These are phyloP conservation scores for Ernsta delagoae DNA, from an alignment of 2,888 invertebrate species.

Conservation along the genomic window DNA sequence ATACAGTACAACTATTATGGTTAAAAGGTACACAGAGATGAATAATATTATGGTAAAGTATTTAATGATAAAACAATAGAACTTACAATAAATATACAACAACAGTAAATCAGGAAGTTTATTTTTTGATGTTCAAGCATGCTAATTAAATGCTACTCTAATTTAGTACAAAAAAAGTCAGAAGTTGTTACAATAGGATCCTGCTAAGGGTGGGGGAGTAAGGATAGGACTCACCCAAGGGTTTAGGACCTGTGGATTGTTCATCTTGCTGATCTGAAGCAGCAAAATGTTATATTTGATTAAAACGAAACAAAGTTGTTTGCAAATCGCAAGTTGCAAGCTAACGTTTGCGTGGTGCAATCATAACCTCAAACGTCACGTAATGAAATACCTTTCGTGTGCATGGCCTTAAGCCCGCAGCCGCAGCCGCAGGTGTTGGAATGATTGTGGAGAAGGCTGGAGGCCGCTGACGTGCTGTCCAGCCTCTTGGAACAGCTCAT, in stretches of 20 bases:
- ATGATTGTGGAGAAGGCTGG: conserved; percentile 80
- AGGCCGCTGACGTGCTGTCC: conserved; percentile 59
- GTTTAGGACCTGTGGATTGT: conserved; percentile 55
- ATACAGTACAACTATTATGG: too few relatives aligned
- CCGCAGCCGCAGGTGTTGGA: conserved; percentile 88
- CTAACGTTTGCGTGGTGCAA: conserved; percentile 63
- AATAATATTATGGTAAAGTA: too few relatives aligned
- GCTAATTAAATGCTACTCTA: too few relatives aligned
- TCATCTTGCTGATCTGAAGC: conserved; percentile 61
- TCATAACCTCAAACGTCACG: conserved; percentile 47
- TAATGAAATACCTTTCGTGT: conserved; percentile 87
- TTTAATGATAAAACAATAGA: too few relatives aligned
- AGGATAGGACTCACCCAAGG: conserved; percentile 70
- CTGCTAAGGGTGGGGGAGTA: conserved; percentile 39
- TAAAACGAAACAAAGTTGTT: background rate
- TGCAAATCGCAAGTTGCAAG: conserved; percentile 10
- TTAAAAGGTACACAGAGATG: too few relatives aligned
- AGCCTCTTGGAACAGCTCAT: conserved; percentile 83
- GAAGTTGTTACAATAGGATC: conserved; percentile 4
- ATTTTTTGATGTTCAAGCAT: too few relatives aligned
- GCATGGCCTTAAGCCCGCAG: conserved; percentile 86
- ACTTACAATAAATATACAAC: too few relatives aligned
- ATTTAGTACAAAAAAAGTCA: too few relatives aligned
- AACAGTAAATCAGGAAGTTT: too few relatives aligned
- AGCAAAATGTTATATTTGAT: background rate